Percentiles rank a stretch among this genome's conserved stretches.
Evolutionary conservation across 2,797 vertebrate genomes (phyloP).

Genomic region (Tympanoctomys barrerae): DNA sequence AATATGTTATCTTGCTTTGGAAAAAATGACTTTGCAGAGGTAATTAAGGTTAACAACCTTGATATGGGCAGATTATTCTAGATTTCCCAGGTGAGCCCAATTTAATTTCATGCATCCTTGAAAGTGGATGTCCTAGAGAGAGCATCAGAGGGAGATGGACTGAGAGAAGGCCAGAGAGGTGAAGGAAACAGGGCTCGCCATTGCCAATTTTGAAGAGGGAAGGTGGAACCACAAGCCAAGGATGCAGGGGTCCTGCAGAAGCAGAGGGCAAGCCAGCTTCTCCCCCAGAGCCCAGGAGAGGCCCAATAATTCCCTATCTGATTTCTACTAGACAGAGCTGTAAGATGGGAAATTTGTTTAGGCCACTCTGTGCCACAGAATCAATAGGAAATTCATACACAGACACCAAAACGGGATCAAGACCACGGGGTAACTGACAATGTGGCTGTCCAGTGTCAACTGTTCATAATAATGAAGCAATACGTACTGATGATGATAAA

Average conservation of each 20-base stretch:
- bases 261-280: not conserved
- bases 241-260: not conserved
- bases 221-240: not conserved
- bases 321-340: not conserved
- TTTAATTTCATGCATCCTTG: not conserved
- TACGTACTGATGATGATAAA: slow-evolving; percentile 13
- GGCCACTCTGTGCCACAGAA: not conserved
- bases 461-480: slow-evolving; percentile 34
- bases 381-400: slow-evolving; percentile 16
- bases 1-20: slow-evolving; percentile 9
- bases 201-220: slow-evolving; percentile 19
- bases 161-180: not conserved
- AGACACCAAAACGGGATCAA: not conserved
- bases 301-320: not conserved
- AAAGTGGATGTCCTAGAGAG: slow-evolving; percentile 29
- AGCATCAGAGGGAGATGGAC: not conserved
- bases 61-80: slow-evolving; percentile 51
- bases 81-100: not conserved
- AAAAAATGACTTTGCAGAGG: slow-evolving; percentile 48
- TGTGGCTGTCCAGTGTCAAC: not conserved
- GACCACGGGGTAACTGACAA: not conserved
- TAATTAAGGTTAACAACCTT: slow-evolving; percentile 61
- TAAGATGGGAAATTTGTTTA: not conserved
- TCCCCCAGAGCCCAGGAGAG: not conserved
- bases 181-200: not conserved